Evolutionary conservation across 2,888 invertebrate genomes (phyloP).

Genomic region (Ceriagrion tenellum): DNA sequence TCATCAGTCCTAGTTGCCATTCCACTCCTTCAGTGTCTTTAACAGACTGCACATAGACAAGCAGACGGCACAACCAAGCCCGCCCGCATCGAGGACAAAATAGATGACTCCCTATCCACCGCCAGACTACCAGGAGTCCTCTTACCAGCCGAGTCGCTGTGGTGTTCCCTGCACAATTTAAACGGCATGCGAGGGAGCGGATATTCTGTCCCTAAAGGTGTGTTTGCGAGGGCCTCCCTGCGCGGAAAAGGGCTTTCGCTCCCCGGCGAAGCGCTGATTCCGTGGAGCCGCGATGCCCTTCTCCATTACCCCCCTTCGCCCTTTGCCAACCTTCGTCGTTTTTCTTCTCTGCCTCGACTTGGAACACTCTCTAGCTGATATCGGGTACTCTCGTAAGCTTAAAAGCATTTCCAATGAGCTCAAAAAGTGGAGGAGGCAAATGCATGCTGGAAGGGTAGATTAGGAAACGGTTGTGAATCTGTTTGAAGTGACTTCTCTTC

Average conservation of each 20-base stretch:
- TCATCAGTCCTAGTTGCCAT: too few relatives aligned
- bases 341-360: neutral
- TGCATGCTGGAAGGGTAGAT: neutral
- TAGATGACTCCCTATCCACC: slow-evolving; percentile 5
- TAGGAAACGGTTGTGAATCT: neutral
- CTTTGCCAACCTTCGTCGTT: neutral
- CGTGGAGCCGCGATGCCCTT: neutral
- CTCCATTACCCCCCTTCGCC: neutral
- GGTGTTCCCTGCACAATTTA: slow-evolving; percentile 2
- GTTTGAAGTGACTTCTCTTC: too few relatives aligned
- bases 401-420: neutral
- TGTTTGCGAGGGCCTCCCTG: neutral
- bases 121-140: neutral
- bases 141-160: neutral
- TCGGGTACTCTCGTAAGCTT: neutral
- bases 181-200: neutral
- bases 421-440: neutral
- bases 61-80: neutral
- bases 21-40: neutral
- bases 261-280: neutral
- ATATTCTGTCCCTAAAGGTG: neutral
- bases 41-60: neutral
- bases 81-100: neutral
- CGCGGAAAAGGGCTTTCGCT: neutral
- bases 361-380: neutral